Percentiles rank a stretch among this genome's conserved stretches.
Conservation (phyloP, 2,797 vertebrate species). For the Discoglossus pictus region DNA sequence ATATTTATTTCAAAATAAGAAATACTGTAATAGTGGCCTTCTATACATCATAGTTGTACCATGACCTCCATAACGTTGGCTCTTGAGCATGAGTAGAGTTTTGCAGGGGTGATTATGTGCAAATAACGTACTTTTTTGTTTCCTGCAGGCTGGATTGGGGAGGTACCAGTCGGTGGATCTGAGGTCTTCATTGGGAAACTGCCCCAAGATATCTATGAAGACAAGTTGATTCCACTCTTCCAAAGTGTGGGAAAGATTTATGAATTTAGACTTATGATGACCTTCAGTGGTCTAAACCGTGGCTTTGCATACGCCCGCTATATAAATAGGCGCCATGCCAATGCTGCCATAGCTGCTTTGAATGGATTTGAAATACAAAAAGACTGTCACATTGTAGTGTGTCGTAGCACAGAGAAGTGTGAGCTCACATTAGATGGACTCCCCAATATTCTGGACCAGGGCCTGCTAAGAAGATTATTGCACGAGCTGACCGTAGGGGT, state of each 20-base stretch:
- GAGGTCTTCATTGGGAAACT: constrained; percentile 88
- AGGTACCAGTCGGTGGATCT: constrained; percentile 68
- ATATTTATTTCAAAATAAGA: too few species aligned
- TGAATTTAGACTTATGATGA: constrained; percentile 97
- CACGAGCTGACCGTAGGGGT: constrained; percentile 64
- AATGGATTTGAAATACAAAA: constrained; percentile 7
- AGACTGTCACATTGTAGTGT: constrained; percentile 66
- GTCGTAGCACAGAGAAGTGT: constrained; percentile 83
- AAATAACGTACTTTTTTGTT: too few species aligned
- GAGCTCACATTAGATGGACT: constrained; percentile 75
- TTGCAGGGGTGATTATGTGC: too few species aligned
- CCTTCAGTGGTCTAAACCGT: constrained; percentile 93
- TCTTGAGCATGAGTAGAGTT: too few species aligned
- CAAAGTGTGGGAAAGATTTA: constrained; percentile 79
- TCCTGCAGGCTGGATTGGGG: constrained; percentile 79
- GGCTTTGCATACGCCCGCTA: constrained; percentile 93
- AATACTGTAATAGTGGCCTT: too few species aligned
- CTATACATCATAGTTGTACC: too few species aligned
- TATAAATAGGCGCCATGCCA: constrained; percentile 37
- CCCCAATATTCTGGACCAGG: constrained; percentile 46
- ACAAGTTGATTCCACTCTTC: constrained; percentile 87
- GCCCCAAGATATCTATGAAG: constrained; percentile 84
- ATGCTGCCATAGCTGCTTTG: constrained; percentile 63
- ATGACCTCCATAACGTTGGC: too few species aligned
- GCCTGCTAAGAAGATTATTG: constrained; percentile 65